These are phyloP conservation scores for Oasisia sp. DNA, from an alignment of 2,888 invertebrate species.

Conservation along the genomic window DNA sequence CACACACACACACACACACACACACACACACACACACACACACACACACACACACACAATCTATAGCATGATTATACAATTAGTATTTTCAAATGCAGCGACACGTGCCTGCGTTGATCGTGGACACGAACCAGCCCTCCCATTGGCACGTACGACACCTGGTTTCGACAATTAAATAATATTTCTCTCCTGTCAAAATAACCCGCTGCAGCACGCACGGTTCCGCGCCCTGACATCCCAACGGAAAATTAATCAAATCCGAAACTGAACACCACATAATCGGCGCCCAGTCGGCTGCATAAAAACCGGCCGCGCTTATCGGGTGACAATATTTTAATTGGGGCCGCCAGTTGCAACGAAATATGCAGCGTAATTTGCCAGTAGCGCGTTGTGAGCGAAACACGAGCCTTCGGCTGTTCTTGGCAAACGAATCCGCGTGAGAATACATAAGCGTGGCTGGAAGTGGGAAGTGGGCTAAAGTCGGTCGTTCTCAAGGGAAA, in stretches of 20 bases:
- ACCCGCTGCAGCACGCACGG: background rate
- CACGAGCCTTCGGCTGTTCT: background rate
- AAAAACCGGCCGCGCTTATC: background rate
- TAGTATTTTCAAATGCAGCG: background rate
- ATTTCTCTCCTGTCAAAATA: background rate
- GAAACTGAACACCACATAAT: background rate
- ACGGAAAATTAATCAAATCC: conserved; percentile 5
- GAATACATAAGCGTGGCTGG: background rate
- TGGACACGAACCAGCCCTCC: background rate
- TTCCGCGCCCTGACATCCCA: background rate
- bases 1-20: background rate
- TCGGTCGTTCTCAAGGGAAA: background rate
- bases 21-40: background rate
- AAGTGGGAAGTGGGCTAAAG: background rate
- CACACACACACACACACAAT: background rate
- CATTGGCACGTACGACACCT: background rate
- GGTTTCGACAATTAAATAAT: background rate
- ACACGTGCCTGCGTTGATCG: background rate
- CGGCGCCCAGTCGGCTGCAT: background rate
- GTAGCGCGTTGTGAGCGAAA: background rate
- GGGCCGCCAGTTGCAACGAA: background rate
- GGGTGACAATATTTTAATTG: conserved; percentile 17
- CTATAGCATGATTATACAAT: background rate
- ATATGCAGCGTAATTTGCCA: conserved; percentile 13
- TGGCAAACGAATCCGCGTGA: background rate